Percentiles rank a stretch among this genome's conserved stretches.
These are phyloP conservation scores for Rostratula benghalensis DNA, from an alignment of 2,113 vertebrate species.

Conservation along the genomic window DNA sequence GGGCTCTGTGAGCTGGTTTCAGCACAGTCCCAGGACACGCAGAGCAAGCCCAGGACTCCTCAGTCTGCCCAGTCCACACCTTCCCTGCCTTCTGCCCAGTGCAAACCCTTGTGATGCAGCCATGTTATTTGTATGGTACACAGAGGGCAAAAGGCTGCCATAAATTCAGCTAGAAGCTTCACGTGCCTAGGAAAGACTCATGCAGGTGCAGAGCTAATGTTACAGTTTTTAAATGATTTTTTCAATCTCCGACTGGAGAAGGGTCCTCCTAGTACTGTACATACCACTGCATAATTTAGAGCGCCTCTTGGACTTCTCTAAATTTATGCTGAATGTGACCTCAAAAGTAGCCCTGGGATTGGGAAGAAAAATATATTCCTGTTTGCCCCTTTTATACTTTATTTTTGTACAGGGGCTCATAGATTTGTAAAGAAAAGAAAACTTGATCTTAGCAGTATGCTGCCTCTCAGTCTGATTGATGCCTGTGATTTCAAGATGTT, in stretches of 20 bases:
- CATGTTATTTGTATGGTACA: not conserved
- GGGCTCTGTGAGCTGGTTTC: not conserved
- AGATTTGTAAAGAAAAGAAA: constrained; percentile 56
- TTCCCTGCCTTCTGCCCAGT: not conserved
- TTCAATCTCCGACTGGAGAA: not conserved
- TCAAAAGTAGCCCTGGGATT: constrained; percentile 39
- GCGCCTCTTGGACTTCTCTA: not conserved
- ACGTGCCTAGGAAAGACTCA: not conserved
- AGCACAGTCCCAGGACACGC: not conserved
- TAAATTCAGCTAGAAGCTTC: not conserved
- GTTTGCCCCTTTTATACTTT: constrained; percentile 54
- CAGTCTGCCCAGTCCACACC: not conserved
- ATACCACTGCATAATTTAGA: constrained; percentile 31
- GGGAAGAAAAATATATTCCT: constrained; percentile 23
- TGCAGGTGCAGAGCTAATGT: not conserved
- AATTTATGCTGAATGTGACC: constrained; percentile 34
- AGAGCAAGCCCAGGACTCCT: not conserved
- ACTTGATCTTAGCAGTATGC: constrained; percentile 40
- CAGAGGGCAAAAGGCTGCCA: not conserved
- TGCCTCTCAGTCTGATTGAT: constrained; percentile 56
- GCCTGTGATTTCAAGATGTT: constrained; percentile 54
- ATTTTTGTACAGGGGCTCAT: constrained; percentile 56
- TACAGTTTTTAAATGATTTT: accelerated
- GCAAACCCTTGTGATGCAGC: not conserved
- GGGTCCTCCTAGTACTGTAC: constrained; percentile 31